Conservation (phyloP, 2,113 vertebrate genomes). For the Pomatorhinus ruficollis region DNA sequence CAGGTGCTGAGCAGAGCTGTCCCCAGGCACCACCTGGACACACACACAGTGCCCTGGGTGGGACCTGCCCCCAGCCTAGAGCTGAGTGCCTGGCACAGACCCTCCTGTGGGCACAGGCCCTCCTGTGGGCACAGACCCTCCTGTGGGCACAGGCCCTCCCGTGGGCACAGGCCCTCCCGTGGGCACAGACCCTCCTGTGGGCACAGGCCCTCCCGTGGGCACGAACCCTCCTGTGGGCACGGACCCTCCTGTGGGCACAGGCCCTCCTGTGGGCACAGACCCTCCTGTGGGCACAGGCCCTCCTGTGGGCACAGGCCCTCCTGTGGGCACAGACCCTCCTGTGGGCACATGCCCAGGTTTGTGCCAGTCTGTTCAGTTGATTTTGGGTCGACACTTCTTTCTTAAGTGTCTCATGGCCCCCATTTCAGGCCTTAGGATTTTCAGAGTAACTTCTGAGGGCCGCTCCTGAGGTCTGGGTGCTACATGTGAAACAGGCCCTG, state of each 20-base stretch:
- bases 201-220: neutral
- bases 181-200: accelerated
- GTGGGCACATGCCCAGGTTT: neutral
- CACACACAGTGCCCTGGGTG: neutral
- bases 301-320: too few relatives aligned
- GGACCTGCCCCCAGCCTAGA: neutral
- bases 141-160: too few relatives aligned
- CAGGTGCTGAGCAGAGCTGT: neutral
- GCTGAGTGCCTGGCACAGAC: accelerated
- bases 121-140: too few relatives aligned
- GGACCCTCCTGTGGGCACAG: too few relatives aligned
- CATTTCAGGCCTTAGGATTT: neutral
- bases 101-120: neutral
- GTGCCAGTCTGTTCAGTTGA: neutral
- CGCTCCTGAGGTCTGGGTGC: neutral
- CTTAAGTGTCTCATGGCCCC: neutral
- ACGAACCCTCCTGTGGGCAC: too few relatives aligned
- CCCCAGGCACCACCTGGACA: neutral
- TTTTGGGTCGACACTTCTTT: accelerated
- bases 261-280: too few relatives aligned
- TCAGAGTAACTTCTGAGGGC: neutral
- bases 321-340: too few relatives aligned
- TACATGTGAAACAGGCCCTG: neutral
- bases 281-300: too few relatives aligned
- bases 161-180: too few relatives aligned